A percentile compares a stretch with the other conserved stretches of the same genome.
phyloP scores from a whole-genome alignment of 2,113 vertebrate genomes.

The Pycnonotus jocosus region DNA sequence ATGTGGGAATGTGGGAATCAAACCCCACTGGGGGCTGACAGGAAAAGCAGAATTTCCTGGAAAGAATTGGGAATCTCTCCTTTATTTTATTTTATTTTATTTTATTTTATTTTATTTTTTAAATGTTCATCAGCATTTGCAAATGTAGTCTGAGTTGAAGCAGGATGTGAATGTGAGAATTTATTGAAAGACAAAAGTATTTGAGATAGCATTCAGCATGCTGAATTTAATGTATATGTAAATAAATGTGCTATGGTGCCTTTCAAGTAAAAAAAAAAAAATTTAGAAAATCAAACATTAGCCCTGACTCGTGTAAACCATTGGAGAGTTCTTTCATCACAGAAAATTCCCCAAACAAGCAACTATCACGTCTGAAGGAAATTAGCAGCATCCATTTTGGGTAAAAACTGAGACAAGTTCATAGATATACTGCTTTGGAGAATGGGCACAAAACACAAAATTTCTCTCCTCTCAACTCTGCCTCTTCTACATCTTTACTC shows the following conservation, averaged over 20 bases:
- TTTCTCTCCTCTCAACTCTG: neutral
- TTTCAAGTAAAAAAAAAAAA: neutral
- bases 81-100: too few relatives aligned
- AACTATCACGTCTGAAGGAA: neutral
- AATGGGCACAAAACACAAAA: neutral
- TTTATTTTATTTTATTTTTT: neutral
- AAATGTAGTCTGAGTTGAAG: neutral
- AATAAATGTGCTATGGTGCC: neutral
- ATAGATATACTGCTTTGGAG: neutral
- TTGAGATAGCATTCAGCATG: neutral
- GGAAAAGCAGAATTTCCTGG: neutral
- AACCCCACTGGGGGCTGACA: fast-evolving
- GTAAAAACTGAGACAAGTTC: neutral
- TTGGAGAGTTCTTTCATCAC: neutral
- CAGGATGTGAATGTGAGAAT: neutral
- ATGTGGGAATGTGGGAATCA: fast-evolving
- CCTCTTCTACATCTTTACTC: neutral
- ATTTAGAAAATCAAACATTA: neutral
- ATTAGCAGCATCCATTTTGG: neutral
- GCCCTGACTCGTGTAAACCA: neutral
- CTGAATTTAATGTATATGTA: neutral
- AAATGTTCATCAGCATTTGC: neutral
- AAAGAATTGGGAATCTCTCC: neutral
- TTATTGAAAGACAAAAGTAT: neutral
- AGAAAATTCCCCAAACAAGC: neutral